Base-by-base conservation (phyloP, 1,140 invertebrate species). In the Drosophila pseudoobscura region DNA sequence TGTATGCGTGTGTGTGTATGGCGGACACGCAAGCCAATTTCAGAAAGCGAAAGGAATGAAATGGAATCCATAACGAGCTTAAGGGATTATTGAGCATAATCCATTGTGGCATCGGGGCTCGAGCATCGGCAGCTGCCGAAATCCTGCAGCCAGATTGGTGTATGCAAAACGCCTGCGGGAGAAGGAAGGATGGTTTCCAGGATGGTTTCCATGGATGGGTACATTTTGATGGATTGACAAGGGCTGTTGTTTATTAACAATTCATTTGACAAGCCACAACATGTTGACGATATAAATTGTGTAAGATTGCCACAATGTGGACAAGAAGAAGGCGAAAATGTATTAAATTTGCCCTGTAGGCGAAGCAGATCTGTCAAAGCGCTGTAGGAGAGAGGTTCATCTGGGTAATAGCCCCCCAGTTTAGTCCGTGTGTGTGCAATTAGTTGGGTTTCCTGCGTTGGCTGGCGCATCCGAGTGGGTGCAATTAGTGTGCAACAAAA, bases 401-500 rank as follows among this genome's bases (percentile, higher is more conserved):
- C 4, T 5, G 24, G 24, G 5, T 26, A 26, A 26, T 26, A 26
- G 24, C 24, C 24, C 24, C 5, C 53, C 49, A 15, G 65, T 41
- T 47, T 64, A 70, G 49, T 69, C 64, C 9, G 45, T 57, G 64
- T 29, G 60, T 51, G 45, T 75, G 73, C 73, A 75, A 75, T 75
- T 75, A 75, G 62, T 61, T 73, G 79, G 53, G 63, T 60, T 80
- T 72, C 75, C 64, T 83, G 75, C 52, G 61, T 69, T 77, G 75
- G 82, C 71, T 44, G 64, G 49, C 3, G 35, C 11, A 39, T 39
- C 35, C 35, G 35, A 83, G 76, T 68, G 52, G 65, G 77, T 70
- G 76, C 68, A 89, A 88, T 88, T 83, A 82, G 80, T 29, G 55
- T 69, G 75, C 65, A 75, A 75, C 80, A 77, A 68, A 74, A 72